These are phyloP conservation scores for Blastobasis adustella DNA, from an alignment of 2,888 invertebrate species.

Conservation along the genomic window DNA sequence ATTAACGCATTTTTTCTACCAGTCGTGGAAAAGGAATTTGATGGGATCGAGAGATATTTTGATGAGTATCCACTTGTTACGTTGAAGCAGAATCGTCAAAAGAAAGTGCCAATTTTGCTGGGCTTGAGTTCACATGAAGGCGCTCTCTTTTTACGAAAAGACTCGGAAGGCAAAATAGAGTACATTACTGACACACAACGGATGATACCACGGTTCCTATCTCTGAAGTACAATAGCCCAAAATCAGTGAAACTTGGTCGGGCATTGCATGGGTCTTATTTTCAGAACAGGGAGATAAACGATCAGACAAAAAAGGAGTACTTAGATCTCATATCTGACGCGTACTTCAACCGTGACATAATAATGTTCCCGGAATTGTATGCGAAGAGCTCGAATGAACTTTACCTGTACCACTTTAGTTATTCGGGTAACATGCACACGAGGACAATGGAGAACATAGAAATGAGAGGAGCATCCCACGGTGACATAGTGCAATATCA, in stretches of 20 bases:
- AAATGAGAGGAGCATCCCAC: slow-evolving; percentile 46
- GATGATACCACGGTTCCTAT: slow-evolving; percentile 39
- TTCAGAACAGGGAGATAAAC: slow-evolving; percentile 26
- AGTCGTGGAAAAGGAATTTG: slow-evolving; percentile 46
- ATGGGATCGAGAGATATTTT: slow-evolving; percentile 39
- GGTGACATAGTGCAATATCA: slow-evolving; percentile 55
- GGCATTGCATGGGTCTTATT: slow-evolving; percentile 38
- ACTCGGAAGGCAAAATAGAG: slow-evolving; percentile 29
- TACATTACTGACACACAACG: slow-evolving; percentile 34
- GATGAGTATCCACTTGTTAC: slow-evolving; percentile 34
- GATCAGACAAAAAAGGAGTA: slow-evolving; percentile 30
- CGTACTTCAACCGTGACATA: slow-evolving; percentile 39
- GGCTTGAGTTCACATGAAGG: slow-evolving; percentile 46
- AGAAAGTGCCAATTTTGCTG: slow-evolving; percentile 39
- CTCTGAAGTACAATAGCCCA: slow-evolving; percentile 20
- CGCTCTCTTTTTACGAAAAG: slow-evolving; percentile 37
- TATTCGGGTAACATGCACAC: slow-evolving; percentile 50
- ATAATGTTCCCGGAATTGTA: slow-evolving; percentile 32
- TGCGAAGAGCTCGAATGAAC: slow-evolving; percentile 23
- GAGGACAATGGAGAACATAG: slow-evolving; percentile 39
- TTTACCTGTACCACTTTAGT: slow-evolving; percentile 42
- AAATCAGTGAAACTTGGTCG: slow-evolving; percentile 23
- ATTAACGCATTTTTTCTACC: slow-evolving; percentile 41
- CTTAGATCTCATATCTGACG: slow-evolving; percentile 39
- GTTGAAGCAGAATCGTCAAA: slow-evolving; percentile 30